Conservation (phyloP, 1,140 invertebrate species). For the Mercenaria mercenaria region DNA sequence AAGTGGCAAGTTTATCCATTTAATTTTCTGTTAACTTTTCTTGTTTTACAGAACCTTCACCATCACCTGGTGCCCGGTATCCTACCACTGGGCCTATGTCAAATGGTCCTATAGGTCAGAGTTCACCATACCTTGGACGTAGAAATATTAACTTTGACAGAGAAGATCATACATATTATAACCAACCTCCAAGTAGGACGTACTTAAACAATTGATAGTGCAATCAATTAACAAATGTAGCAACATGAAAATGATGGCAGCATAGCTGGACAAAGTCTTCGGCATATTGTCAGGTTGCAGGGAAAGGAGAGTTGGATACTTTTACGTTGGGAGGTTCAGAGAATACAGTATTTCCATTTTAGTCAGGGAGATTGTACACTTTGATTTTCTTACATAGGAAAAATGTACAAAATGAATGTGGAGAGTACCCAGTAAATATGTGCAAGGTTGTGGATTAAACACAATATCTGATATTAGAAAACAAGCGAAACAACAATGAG, state of each 20-base stretch:
- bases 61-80: constrained; percentile 68
- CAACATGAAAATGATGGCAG: no score
- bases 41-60: constrained; percentile 71
- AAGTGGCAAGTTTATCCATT: no score
- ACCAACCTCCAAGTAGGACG: constrained; percentile 40
- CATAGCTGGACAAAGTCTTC: no score
- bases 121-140: constrained; percentile 82
- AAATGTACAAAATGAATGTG: not conserved
- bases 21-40: no score
- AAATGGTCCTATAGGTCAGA: constrained; percentile 84
- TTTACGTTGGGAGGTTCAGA: not conserved
- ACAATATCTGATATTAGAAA: no score
- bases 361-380: not conserved
- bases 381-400: not conserved
- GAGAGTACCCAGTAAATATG: not conserved
- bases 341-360: not conserved
- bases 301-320: no score
- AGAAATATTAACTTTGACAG: constrained; percentile 73
- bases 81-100: constrained; percentile 71
- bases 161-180: constrained; percentile 57
- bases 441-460: not conserved
- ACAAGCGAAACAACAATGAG: no score
- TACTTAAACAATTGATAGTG: constrained; percentile 56
- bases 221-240: no score
- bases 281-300: not conserved